phyloP scores from a whole-genome alignment of 2,113 vertebrate species.

The Cheirogaleus medius region DNA sequence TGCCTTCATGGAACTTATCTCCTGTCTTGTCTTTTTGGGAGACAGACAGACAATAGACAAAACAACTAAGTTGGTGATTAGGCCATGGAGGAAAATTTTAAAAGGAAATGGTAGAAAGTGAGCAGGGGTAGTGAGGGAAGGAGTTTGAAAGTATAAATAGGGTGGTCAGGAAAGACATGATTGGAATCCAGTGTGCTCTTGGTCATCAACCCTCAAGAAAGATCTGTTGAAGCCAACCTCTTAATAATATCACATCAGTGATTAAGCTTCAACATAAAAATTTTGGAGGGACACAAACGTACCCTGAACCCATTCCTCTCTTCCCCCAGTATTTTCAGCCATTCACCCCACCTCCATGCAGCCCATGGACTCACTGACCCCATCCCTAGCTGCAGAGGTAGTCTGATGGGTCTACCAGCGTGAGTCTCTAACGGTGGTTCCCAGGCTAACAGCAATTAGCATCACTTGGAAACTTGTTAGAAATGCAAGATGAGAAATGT shows the following conservation, averaged over 20 bases:
- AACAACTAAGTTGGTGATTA: background rate
- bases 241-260: background rate
- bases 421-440: background rate
- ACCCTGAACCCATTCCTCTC: background rate
- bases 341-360: background rate
- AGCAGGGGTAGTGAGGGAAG: background rate
- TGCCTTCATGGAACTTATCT: background rate
- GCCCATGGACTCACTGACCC: background rate
- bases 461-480: constrained; percentile 22
- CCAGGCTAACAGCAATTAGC: background rate
- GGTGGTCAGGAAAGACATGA: background rate
- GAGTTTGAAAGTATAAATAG: background rate
- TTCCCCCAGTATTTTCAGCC: background rate
- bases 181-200: background rate
- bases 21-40: background rate
- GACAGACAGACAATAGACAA: background rate
- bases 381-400: background rate
- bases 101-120: background rate
- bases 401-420: background rate
- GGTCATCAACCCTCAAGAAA: constrained; percentile 4
- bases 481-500: background rate
- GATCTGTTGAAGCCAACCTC: background rate
- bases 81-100: background rate
- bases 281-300: background rate
- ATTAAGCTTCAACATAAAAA: background rate